These are phyloP conservation scores for Apodemia duryi DNA, from an alignment of 2,888 invertebrate genomes.

Conservation along the genomic window DNA sequence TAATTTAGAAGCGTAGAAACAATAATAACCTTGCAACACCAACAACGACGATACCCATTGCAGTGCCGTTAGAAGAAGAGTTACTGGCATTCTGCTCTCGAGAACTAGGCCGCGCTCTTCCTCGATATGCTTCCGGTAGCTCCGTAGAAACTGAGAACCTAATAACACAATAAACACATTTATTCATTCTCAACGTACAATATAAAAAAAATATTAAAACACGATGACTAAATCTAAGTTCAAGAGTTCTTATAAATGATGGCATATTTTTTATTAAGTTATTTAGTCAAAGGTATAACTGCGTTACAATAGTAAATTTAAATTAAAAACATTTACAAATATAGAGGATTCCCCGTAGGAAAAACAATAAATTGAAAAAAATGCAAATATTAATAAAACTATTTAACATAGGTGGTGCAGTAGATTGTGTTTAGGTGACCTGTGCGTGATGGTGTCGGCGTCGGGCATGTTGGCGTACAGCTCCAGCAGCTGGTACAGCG, in stretches of 20 bases:
- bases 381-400: too few species aligned
- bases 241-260: too few species aligned
- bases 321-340: too few species aligned
- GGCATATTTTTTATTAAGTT: too few species aligned
- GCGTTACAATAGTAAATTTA: too few species aligned
- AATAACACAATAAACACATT: constrained; percentile 21
- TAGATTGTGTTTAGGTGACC: constrained; percentile 46
- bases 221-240: too few species aligned
- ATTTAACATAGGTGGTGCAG: too few species aligned
- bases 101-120: constrained; percentile 50
- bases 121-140: constrained; percentile 83
- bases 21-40: constrained; percentile 80
- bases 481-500: constrained; percentile 94
- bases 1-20: background rate
- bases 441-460: constrained; percentile 92
- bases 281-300: too few species aligned
- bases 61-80: constrained; percentile 75
- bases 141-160: constrained; percentile 86
- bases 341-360: too few species aligned
- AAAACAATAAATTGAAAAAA: too few species aligned
- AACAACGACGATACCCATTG: constrained; percentile 89
- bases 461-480: constrained; percentile 97
- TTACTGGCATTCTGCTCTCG: constrained; percentile 63
- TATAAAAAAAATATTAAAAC: too few species aligned
- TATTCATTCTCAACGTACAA: too few species aligned